Evolutionary conservation across 2,888 invertebrate species (phyloP).

Genomic region (Cataglyphis rosenhaueri): DNA sequence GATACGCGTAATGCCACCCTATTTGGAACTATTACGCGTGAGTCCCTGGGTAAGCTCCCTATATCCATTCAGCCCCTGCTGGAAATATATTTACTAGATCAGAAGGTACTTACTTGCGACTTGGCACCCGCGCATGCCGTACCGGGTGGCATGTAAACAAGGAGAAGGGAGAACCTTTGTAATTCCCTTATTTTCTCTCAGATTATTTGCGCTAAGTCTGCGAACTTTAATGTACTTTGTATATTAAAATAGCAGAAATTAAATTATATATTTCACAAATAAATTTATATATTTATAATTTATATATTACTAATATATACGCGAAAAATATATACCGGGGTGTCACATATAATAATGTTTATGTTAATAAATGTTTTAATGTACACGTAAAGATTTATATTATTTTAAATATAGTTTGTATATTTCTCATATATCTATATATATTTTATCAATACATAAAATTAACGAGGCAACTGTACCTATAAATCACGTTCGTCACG

Average conservation of each 20-base stretch:
- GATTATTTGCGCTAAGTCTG: constrained; percentile 3
- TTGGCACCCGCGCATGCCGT: constrained; percentile 59
- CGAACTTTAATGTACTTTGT: not conserved
- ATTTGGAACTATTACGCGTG: constrained; percentile 83
- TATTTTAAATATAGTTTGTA: not conserved
- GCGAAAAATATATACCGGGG: not conserved
- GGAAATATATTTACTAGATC: constrained; percentile 79
- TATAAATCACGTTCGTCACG: constrained; percentile 32
- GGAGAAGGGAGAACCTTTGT: constrained; percentile 7
- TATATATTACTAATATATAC: not conserved
- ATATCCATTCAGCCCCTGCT: constrained; percentile 76
- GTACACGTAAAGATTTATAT: not conserved
- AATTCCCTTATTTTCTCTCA: constrained; percentile 22
- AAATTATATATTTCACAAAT: not conserved
- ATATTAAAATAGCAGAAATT: not conserved
- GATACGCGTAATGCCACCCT: constrained; percentile 83
- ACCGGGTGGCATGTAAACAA: constrained; percentile 59
- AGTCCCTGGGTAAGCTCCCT: constrained; percentile 79
- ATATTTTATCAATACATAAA: not conserved
- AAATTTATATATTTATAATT: not conserved
- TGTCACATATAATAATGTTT: not conserved
- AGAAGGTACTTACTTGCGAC: constrained; percentile 70
- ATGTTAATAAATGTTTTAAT: not conserved
- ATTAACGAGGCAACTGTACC: not conserved
- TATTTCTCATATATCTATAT: not conserved